phyloP scores from a whole-genome alignment of 35 echinoderm and acorn worm species.

The Lytechinus pictus region DNA sequence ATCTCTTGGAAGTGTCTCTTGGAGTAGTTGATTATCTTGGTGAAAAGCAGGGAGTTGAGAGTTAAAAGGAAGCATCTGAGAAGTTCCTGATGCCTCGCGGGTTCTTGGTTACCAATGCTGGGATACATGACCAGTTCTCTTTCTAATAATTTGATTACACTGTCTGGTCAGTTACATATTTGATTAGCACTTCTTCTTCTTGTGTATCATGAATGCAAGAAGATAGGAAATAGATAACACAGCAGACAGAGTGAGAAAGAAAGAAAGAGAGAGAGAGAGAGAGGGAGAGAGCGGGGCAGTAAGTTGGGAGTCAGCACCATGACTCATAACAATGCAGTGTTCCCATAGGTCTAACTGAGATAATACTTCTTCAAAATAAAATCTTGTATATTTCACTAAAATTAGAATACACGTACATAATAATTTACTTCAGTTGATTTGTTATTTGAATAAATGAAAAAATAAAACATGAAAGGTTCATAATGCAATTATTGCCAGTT shows the following conservation, averaged over 20 bases:
- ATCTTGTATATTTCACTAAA: too few relatives aligned
- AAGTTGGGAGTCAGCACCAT: too few relatives aligned
- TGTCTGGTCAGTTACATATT: constrained; percentile 18
- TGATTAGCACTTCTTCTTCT: background rate
- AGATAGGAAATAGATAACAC: background rate
- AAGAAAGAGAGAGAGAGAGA: background rate
- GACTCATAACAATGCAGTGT: too few relatives aligned
- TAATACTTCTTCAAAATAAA: too few relatives aligned
- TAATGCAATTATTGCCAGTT: too few relatives aligned
- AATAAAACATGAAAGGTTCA: too few relatives aligned
- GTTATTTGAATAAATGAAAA: too few relatives aligned
- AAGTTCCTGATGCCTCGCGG: background rate
- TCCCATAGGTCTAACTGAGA: too few relatives aligned
- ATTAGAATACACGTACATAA: too few relatives aligned
- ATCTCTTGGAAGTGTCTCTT: background rate
- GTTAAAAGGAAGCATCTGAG: background rate
- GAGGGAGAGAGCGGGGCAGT: background rate
- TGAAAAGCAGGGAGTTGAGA: too few relatives aligned
- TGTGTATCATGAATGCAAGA: background rate
- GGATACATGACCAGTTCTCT: background rate
- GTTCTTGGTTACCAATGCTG: background rate
- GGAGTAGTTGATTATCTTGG: too few relatives aligned
- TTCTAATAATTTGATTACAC: background rate
- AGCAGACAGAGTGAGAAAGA: background rate
- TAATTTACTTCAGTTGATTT: too few relatives aligned